Base-by-base conservation (phyloP, 2,113 vertebrate genomes). In the Trematocara macrostoma region DNA sequence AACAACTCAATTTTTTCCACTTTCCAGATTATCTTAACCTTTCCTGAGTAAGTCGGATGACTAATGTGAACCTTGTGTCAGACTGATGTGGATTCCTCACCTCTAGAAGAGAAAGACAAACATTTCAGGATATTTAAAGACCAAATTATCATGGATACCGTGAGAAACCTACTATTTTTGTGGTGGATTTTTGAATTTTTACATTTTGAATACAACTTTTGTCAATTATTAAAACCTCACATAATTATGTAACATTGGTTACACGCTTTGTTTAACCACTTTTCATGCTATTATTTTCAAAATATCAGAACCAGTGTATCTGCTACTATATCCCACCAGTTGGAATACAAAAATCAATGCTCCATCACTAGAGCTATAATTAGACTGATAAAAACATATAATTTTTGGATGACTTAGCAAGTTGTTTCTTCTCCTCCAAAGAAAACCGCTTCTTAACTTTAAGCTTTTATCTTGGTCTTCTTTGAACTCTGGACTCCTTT, bases 21-120 rank as follows among this genome's bases (percentile, higher is more conserved):
- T 95, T 93, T 94, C 88, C 83, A 82, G 90, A 71, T 94, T 94
- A 90, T 91, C 92, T 95, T 94, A 96, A 95, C 83, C 85, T 96
- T 94, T 93, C 82, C 59, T 51, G 87, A 3, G 26, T 61, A 84
- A 81, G 76, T 91, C 81, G 56, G 94, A 88, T 61, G 83, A 85
- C 87, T 89, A 91, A 93, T 92, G 87, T 56, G 78, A 88, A 84
- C 42, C 56, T 78, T 81, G 80, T 91, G 84, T 47, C 35, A 83
- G 92, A 90, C 79, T 81, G 79, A 42, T 26, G 81, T 69, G 49
- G 81, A 90, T 78, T 84, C 69, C 74, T 53, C 42, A 47, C 59
- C 84, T 79, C 53, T 55, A 51, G 35, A 89, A 84, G 52, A 71
- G 59, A 88, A 40, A 84, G 16, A 42, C 67, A 85, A 84, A 90